Conservation (phyloP, 1,140 invertebrate genomes). For the Ips nitidus region DNA sequence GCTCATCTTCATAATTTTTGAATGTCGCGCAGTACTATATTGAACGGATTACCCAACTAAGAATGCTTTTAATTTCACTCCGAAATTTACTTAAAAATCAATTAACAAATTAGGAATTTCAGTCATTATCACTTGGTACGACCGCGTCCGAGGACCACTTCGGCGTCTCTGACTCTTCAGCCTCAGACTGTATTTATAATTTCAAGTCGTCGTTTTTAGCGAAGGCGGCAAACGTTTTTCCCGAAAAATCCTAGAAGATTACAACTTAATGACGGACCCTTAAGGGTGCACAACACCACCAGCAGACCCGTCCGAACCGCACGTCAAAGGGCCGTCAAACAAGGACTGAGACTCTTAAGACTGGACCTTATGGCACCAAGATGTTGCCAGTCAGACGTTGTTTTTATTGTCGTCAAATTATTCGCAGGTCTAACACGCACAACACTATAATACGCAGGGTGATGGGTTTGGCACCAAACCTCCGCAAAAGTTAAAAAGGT, state of each 20-base stretch:
- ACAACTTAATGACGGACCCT: not conserved
- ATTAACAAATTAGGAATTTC: not conserved
- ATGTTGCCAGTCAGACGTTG: not conserved
- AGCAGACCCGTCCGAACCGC: not conserved
- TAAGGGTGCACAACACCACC: not conserved
- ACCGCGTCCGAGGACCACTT: not conserved
- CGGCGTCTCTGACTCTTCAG: conserved; percentile 1
- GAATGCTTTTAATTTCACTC: not conserved
- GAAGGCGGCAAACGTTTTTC: not conserved
- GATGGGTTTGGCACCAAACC: not conserved
- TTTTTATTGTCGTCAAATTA: not conserved
- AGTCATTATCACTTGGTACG: not conserved
- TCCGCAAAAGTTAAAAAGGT: not conserved
- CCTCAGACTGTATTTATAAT: not conserved
- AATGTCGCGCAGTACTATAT: not conserved
- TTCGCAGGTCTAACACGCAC: not conserved
- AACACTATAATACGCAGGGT: not conserved
- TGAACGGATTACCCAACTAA: not conserved
- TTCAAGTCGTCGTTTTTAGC: not conserved
- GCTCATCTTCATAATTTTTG: not conserved
- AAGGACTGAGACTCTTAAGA: not conserved
- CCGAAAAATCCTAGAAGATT: not conserved
- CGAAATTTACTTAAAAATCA: not conserved
- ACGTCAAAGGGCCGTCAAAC: not conserved
- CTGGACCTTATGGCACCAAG: not conserved